Percentiles rank a stretch among this genome's conserved stretches.
These are phyloP conservation scores for Brachyptera risi DNA, from an alignment of 2,888 invertebrate genomes.

Conservation along the genomic window DNA sequence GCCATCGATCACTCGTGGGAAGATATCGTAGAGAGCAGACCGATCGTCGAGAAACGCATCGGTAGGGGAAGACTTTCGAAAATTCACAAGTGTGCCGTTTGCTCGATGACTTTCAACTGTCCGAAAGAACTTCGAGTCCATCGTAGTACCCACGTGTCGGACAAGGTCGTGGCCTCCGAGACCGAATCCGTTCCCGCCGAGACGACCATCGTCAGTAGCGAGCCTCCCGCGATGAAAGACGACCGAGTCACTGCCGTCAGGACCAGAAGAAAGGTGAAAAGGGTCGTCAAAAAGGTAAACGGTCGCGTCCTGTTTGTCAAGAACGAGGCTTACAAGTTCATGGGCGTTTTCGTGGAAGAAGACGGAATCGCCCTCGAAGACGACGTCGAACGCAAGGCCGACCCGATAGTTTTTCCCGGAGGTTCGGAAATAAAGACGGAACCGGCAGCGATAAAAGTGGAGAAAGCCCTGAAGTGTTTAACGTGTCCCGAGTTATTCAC, in stretches of 20 bases:
- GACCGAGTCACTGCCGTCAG: not conserved
- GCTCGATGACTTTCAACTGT: constrained; percentile 55
- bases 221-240: not conserved
- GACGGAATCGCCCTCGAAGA: not conserved
- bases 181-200: not conserved
- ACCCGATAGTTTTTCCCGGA: not conserved
- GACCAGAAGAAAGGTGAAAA: constrained; percentile 6
- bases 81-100: constrained; percentile 56
- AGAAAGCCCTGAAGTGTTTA: constrained; percentile 38
- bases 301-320: constrained; percentile 37
- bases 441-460: constrained; percentile 38
- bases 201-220: not conserved
- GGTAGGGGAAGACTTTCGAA: constrained; percentile 31
- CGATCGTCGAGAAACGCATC: constrained; percentile 34
- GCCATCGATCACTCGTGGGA: not conserved
- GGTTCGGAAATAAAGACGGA: constrained; percentile 25
- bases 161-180: constrained; percentile 33
- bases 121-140: constrained; percentile 62
- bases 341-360: constrained; percentile 40
- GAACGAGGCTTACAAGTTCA: constrained; percentile 40
- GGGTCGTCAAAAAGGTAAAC: constrained; percentile 36
- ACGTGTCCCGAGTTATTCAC: constrained; percentile 42
- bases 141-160: constrained; percentile 52
- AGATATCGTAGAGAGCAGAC: not conserved
- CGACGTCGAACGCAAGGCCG: not conserved